Evolutionary conservation across 2,888 invertebrate genomes (phyloP).

Genomic region (Poecilus cupreus): DNA sequence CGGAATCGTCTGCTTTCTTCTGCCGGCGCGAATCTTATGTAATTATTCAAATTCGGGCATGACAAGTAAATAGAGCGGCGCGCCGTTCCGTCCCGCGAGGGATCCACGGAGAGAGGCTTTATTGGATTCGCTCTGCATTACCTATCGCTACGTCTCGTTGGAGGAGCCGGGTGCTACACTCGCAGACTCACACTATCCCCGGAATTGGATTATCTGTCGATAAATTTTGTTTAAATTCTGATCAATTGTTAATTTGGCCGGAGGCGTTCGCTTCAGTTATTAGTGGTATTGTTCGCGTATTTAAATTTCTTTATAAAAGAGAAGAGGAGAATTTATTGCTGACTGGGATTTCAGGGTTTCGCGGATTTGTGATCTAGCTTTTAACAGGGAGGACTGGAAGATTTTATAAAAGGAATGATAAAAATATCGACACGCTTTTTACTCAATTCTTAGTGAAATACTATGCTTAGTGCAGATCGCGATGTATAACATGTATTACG

Average conservation of each 20-base stretch:
- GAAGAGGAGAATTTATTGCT: too few species aligned
- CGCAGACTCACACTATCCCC: neutral
- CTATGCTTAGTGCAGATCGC: too few species aligned
- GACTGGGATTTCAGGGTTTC: too few species aligned
- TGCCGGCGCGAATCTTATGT: conserved; percentile 47
- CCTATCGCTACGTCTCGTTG: conserved; percentile 17
- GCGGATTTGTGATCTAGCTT: too few species aligned
- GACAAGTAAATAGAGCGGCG: conserved; percentile 55
- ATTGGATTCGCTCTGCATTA: conserved; percentile 54
- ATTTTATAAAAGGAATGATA: too few species aligned
- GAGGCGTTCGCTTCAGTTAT: too few species aligned
- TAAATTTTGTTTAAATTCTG: conserved; percentile 27
- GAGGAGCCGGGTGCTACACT: neutral
- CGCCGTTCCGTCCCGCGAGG: conserved; percentile 25
- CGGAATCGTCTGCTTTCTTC: neutral
- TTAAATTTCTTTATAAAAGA: too few species aligned
- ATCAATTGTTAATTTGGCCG: conserved; percentile 30
- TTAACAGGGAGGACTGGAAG: too few species aligned
- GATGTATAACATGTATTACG: too few species aligned
- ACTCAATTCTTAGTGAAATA: too few species aligned
- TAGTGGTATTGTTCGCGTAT: too few species aligned
- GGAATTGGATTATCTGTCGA: conserved; percentile 6
- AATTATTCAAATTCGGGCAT: conserved; percentile 58
- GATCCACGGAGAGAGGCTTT: conserved; percentile 41
- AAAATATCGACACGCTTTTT: too few species aligned